Conservation (phyloP, 2,797 vertebrate genomes). For the Triplophysa bombifrons region DNA sequence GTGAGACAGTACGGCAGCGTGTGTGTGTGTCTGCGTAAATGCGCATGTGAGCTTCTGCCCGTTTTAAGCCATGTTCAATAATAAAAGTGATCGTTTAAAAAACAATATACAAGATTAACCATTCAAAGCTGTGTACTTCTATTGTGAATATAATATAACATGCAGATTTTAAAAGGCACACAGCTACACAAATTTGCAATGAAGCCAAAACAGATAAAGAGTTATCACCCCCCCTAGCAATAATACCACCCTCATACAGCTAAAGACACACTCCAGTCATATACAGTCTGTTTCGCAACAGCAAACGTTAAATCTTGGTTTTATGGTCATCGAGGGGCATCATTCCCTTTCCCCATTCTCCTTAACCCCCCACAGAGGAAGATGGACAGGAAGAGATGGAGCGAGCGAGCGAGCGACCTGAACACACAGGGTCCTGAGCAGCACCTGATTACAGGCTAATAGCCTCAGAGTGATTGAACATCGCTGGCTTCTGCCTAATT, state of each 20-base stretch:
- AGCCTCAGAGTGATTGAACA: slow-evolving; percentile 99
- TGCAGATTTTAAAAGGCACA: slow-evolving; percentile 21
- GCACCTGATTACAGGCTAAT: slow-evolving; percentile 92
- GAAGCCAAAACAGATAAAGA: slow-evolving; percentile 51
- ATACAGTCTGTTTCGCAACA: slow-evolving; percentile 67
- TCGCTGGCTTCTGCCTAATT: slow-evolving; percentile 99
- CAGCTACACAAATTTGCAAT: slow-evolving; percentile 67
- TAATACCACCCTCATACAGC: slow-evolving; percentile 65
- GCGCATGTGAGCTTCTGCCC: slow-evolving; percentile 61
- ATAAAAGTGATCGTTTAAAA: slow-evolving; percentile 9
- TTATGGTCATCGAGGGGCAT: slow-evolving; percentile 74
- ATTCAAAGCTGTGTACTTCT: background rate
- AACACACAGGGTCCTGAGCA: slow-evolving; percentile 81
- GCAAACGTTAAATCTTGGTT: slow-evolving; percentile 77
- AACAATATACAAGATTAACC: background rate
- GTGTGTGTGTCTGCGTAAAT: slow-evolving; percentile 52
- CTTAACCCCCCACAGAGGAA: slow-evolving; percentile 70
- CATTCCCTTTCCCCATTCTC: slow-evolving; percentile 76
- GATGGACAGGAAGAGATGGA: slow-evolving; percentile 75
- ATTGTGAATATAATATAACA: slow-evolving; percentile 3
- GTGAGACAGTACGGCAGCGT: slow-evolving; percentile 71
- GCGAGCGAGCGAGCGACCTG: slow-evolving; percentile 75
- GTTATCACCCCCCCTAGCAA: slow-evolving; percentile 20
- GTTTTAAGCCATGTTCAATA: background rate
- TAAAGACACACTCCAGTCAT: slow-evolving; percentile 74